A percentile compares a stretch with the other conserved stretches of the same genome.
Evolutionary conservation across 2,888 invertebrate species (phyloP).

Genomic region (Drosophila lacicola): DNA sequence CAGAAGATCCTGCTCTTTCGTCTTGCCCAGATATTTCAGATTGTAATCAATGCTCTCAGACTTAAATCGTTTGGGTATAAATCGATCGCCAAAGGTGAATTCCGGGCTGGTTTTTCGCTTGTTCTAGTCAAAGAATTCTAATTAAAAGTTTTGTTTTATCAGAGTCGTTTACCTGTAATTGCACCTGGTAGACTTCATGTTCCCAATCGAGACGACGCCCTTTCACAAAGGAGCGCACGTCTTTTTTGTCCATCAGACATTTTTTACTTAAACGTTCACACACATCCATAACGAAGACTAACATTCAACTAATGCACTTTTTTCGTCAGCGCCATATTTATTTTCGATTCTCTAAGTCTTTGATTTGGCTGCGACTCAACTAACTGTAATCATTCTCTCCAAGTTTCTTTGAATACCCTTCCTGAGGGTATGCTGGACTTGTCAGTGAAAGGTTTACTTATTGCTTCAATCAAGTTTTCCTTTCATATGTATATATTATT

Average conservation of each 20-base stretch:
- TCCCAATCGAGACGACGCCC: constrained; percentile 55
- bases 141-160: not conserved
- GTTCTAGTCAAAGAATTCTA: constrained; percentile 23
- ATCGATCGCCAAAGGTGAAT: constrained; percentile 79
- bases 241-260: constrained; percentile 37
- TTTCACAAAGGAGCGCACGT: constrained; percentile 47
- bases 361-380: constrained; percentile 2
- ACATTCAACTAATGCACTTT: constrained; percentile 27
- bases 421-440: not conserved
- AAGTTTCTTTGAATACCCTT: not conserved
- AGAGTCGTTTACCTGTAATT: not conserved
- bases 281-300: constrained; percentile 54
- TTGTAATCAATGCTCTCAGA: constrained; percentile 57
- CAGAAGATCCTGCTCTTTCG: constrained; percentile 69
- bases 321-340: constrained; percentile 4
- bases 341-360: not conserved
- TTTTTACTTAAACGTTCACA: constrained; percentile 52
- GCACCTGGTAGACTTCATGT: constrained; percentile 57
- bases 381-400: constrained; percentile 24
- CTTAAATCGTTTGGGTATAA: constrained; percentile 82
- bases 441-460: too few relatives aligned
- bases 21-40: constrained; percentile 56
- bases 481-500: too few relatives aligned
- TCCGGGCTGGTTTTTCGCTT: constrained; percentile 9
- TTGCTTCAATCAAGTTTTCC: too few relatives aligned